Conservation (phyloP, 2,888 invertebrate genomes). For the Cephus sareptanus region DNA sequence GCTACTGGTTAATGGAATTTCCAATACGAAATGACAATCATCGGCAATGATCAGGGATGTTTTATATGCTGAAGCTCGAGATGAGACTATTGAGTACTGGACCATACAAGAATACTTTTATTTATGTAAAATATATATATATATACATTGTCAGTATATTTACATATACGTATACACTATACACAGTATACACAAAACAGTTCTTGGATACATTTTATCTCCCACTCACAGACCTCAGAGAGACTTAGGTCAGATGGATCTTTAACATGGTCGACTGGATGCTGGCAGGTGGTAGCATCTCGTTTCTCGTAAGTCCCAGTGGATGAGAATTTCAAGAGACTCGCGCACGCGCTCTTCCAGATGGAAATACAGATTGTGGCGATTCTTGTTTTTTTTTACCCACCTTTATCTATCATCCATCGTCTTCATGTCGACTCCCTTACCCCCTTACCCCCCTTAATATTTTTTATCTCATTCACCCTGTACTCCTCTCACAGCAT, state of each 20-base stretch:
- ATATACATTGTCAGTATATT: too few species aligned
- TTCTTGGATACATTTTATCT: background rate
- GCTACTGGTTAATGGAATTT: too few species aligned
- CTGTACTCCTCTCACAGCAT: background rate
- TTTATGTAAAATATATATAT: too few species aligned
- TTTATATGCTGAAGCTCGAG: background rate
- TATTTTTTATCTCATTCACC: conserved; percentile 27
- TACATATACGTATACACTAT: too few species aligned
- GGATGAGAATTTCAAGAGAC: conserved; percentile 61
- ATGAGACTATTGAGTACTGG: background rate
- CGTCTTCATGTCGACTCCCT: conserved; percentile 34
- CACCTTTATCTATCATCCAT: conserved; percentile 32
- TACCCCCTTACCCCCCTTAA: background rate
- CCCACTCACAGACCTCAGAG: background rate
- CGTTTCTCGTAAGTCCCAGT: conserved; percentile 48
- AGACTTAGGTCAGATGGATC: background rate
- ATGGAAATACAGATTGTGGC: conserved; percentile 60
- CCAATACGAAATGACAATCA: background rate
- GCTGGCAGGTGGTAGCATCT: conserved; percentile 55
- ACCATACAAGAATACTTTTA: background rate
- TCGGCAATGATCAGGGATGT: background rate
- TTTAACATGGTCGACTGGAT: conserved; percentile 5
- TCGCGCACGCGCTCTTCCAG: conserved; percentile 60
- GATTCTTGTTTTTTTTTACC: conserved; percentile 37
- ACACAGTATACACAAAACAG: background rate